Base-by-base conservation (phyloP, 2,113 vertebrate genomes). In the Syngnathus scovelli region DNA sequence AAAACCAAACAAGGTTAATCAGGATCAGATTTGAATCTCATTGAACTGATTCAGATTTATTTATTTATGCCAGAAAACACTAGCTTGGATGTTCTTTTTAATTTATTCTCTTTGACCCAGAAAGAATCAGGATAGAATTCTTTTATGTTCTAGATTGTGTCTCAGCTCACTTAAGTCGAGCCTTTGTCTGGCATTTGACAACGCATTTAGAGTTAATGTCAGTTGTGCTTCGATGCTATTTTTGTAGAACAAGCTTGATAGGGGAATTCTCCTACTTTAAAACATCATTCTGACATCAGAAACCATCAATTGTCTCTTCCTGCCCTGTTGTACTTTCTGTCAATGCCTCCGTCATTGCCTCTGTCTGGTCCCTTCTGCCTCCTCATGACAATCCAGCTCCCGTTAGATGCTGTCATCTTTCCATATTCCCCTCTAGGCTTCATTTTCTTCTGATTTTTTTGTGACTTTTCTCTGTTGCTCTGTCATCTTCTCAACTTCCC, bases 291-390 rank as follows among this genome's bases (percentile, higher is more conserved):
- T 6, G 11, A n/a, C 56, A 69, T 41, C 55, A 49, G 38, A 76
- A 76, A 58, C 38, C 21, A 27, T 12, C 62, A 64, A 64, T 33
- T 37, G 15, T 3, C 41, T 72, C 69, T 38, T 62, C 51, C 64
- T 55, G 27, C 62, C 54, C 44, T 10, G 18, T 56, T 69, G 51
- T 77, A 6, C 18, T 64, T 75, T n/a, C 63, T 61, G 46, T 77
- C 66, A 23, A 4, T 60, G 46, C 55, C 61, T 70, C 63, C 69
- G 63, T 68, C 64, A 59, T 18, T 15, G 59, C 71, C 44, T 74
- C 67, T 46, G 8, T 76, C 70, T 64, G 46, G 8, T 71, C 72
- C 74, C 79, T 72, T 76, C 77, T 76, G 68, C 77, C 70, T 76
- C 43, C n/a, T 77, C 4, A 1, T 73, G 76, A 74, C 74, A 75